These are phyloP conservation scores for Cryptocheilus praepositus DNA, from an alignment of 2,888 invertebrate species.

Conservation along the genomic window DNA sequence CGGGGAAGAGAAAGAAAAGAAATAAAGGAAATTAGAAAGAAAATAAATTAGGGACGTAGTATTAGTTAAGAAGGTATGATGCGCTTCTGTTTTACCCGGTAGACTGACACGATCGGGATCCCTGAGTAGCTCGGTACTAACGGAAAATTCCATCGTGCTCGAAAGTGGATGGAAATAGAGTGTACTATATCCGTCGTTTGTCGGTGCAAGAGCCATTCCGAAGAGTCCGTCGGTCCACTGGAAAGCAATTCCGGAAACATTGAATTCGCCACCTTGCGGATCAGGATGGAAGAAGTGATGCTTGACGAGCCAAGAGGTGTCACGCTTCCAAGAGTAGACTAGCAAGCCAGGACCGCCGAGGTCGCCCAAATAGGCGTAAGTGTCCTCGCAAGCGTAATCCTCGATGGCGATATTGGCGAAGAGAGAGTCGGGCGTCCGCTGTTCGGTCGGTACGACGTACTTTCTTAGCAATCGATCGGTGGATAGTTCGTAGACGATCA, in stretches of 20 bases:
- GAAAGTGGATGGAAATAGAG: conserved; percentile 88
- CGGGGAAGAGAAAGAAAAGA: too few relatives aligned
- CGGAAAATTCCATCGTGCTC: conserved; percentile 85
- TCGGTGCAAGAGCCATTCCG: conserved; percentile 82
- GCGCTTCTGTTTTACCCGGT: conserved; percentile 55
- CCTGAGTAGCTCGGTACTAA: conserved; percentile 82
- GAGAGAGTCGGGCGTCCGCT: conserved; percentile 81
- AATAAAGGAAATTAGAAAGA: too few relatives aligned
- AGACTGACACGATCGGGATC: conserved; percentile 74
- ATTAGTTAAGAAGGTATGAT: neutral
- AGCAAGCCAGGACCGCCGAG: conserved; percentile 82
- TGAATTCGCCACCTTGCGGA: conserved; percentile 83
- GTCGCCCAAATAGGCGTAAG: conserved; percentile 85
- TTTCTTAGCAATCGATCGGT: conserved; percentile 83
- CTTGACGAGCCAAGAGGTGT: conserved; percentile 84
- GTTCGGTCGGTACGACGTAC: conserved; percentile 80
- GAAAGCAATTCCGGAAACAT: conserved; percentile 82
- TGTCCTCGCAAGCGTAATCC: conserved; percentile 82
- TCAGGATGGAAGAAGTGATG: conserved; percentile 84
- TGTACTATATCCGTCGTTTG: conserved; percentile 81
- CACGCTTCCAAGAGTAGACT: conserved; percentile 85
- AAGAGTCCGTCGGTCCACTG: conserved; percentile 88
- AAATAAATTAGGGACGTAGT: neutral
- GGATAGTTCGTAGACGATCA: conserved; percentile 84
- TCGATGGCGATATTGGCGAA: conserved; percentile 88